Evolutionary conservation across 30 jellyfish, hydroid and myxozoan species (phyloP), one percentile per base, ranked within the genome.

Genomic region (Hydra vulgaris): DNA sequence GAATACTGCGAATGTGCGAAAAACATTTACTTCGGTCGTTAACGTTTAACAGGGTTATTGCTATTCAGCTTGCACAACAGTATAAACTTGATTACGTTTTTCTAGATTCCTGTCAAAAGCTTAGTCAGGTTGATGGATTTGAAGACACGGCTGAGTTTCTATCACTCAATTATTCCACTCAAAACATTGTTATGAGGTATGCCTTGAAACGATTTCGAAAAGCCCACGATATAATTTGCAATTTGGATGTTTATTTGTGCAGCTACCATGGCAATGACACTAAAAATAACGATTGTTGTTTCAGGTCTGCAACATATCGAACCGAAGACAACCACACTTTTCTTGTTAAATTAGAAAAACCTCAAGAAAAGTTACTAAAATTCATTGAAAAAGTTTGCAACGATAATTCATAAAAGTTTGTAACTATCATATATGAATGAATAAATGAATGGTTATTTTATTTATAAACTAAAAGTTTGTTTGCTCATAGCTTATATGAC

Each of bases 201-300:
- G 56, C 25, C 4, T 0, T 75, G 7, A 18, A 75, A 26, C 23
- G 83, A 26, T 75, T 25, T 53, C 69, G 26, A 25, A 23, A 75
- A 17, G 83, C 83, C 69, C 53, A 21, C 15, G 56, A 75, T n/a
- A 25, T 53, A 17, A 25, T 75, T n/a, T 25, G 26, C 21, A 25
- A 75, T 22, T 22, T 75, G 0, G 83, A 75, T 75, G 83, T 75
- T 26, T 53, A 75, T 16, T 25, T 75, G 21, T 75, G 83, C 23
- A 0, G 71, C 26, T 20, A 75, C 83, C 83, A 75, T 25, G 74
- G 83, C 5, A 75, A 75, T 70, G 83, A 75, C 7, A 4, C 21
- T n/a, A 75, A 75, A 75, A 75, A 75, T 54, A 75, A 75, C 25
- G 66, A 18, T 0, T 75, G 83, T 23, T 75, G 83, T 25, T 75